phyloP scores from a whole-genome alignment of 1,140 invertebrate genomes.

The Drosophila insularis region DNA sequence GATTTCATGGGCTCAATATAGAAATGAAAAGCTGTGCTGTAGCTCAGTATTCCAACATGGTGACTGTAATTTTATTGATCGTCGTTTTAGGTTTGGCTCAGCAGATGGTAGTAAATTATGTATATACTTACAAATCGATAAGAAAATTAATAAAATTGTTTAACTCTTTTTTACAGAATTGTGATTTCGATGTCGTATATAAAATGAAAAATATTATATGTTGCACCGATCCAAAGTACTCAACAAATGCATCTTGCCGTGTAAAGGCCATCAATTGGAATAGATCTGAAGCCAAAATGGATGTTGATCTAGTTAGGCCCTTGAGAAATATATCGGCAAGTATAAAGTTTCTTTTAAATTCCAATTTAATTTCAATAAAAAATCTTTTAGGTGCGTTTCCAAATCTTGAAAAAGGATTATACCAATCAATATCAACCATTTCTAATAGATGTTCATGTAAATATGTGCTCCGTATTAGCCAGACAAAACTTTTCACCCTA shows the following conservation, averaged over 20 bases:
- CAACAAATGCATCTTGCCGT: slow-evolving; percentile 19
- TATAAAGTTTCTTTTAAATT: not conserved
- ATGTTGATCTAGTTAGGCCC: slow-evolving; percentile 22
- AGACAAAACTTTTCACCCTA: slow-evolving; percentile 26
- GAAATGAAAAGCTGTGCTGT: not conserved
- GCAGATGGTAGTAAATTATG: not conserved
- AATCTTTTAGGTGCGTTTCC: slow-evolving; percentile 10
- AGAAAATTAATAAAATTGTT: too few relatives aligned
- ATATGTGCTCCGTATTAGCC: slow-evolving; percentile 28
- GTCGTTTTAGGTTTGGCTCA: not conserved
- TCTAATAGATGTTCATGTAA: slow-evolving; percentile 23
- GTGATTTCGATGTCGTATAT: slow-evolving; percentile 29
- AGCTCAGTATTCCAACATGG: not conserved
- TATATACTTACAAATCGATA: too few relatives aligned
- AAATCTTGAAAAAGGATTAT: slow-evolving; percentile 37
- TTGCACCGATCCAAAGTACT: not conserved
- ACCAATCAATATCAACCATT: slow-evolving; percentile 44
- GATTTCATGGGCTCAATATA: not conserved
- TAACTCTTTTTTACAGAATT: not conserved
- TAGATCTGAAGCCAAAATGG: slow-evolving; percentile 38
- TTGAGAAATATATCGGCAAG: slow-evolving; percentile 42
- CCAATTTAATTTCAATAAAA: not conserved
- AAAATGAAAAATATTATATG: slow-evolving; percentile 50
- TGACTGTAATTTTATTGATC: not conserved
- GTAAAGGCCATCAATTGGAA: slow-evolving; percentile 49